Conservation (phyloP, 2,888 invertebrate species). For the Scaptomyza cyrtandrae region DNA sequence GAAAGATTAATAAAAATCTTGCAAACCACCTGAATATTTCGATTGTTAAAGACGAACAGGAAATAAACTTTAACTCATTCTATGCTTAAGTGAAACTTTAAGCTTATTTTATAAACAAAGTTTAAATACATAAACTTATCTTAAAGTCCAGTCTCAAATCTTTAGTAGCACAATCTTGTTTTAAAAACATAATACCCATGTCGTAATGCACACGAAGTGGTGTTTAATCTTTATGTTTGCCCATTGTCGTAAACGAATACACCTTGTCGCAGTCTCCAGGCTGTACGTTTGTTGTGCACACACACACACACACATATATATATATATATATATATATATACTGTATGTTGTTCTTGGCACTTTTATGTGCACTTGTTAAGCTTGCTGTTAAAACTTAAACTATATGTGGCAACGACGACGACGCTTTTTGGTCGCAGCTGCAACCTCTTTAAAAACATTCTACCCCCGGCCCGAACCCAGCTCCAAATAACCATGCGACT, state of each 20-base stretch:
- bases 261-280: slow-evolving; percentile 53
- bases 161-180: slow-evolving; percentile 44
- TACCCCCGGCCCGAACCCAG: not conserved
- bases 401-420: slow-evolving; percentile 21
- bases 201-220: slow-evolving; percentile 43
- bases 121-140: slow-evolving; percentile 10
- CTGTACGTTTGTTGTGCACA: slow-evolving; percentile 35
- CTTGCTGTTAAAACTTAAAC: slow-evolving; percentile 53
- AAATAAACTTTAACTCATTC: not conserved
- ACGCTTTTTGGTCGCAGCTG: slow-evolving; percentile 29
- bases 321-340: not conserved
- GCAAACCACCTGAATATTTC: not conserved
- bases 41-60: not conserved
- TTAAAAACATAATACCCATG: slow-evolving; percentile 44
- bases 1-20: too few species aligned
- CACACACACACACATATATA: slow-evolving; percentile 2
- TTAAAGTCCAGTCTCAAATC: slow-evolving; percentile 29
- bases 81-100: slow-evolving; percentile 1
- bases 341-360: slow-evolving; percentile 54
- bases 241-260: slow-evolving; percentile 48
- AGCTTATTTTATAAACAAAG: not conserved
- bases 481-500: slow-evolving; percentile 44
- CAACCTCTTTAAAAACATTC: slow-evolving; percentile 43
- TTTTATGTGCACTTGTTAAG: slow-evolving; percentile 69
- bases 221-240: slow-evolving; percentile 64